Percentiles rank a stretch among this genome's conserved stretches.
phyloP scores from a whole-genome alignment of 2,888 invertebrate species.

The Oscheius myriophilus region DNA sequence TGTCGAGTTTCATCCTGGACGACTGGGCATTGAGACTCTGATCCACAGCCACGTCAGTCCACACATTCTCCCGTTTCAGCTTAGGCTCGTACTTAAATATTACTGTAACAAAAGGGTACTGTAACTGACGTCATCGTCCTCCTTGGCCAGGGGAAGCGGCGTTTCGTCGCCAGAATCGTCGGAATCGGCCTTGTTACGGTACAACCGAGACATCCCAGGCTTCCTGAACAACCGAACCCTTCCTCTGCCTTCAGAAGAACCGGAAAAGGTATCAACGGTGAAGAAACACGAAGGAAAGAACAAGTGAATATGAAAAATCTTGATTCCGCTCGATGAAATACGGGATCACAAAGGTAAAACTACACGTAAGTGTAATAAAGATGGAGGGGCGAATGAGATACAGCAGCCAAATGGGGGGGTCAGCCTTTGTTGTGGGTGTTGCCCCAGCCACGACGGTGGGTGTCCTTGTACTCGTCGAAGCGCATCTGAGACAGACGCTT shows the following conservation, averaged over 20 bases:
- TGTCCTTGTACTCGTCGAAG: constrained; percentile 67
- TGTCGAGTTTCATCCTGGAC: constrained; percentile 21
- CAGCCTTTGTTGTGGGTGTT: constrained; percentile 68
- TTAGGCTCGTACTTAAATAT: constrained; percentile 26
- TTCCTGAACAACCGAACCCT: too few species aligned
- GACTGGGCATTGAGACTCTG: constrained; percentile 24
- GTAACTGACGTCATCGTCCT: constrained; percentile 9
- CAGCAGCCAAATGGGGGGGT: constrained; percentile 4
- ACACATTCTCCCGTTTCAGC: constrained; percentile 18
- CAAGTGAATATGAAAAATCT: background rate
- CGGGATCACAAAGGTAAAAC: too few species aligned
- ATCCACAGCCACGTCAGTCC: constrained; percentile 32
- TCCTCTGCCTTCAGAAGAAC: background rate
- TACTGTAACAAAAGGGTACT: background rate
- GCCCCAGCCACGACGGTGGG: constrained; percentile 67
- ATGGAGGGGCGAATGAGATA: too few species aligned
- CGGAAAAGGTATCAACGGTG: background rate
- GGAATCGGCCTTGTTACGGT: constrained; percentile 12
- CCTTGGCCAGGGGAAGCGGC: background rate
- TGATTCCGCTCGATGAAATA: background rate
- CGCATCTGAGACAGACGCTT: constrained; percentile 49
- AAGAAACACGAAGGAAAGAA: background rate
- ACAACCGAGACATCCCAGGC: background rate
- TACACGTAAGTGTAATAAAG: too few species aligned
- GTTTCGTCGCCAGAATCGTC: constrained; percentile 23